These are phyloP conservation scores for Coturnix japonica DNA, from an alignment of 2,113 vertebrate species.

Conservation along the genomic window DNA sequence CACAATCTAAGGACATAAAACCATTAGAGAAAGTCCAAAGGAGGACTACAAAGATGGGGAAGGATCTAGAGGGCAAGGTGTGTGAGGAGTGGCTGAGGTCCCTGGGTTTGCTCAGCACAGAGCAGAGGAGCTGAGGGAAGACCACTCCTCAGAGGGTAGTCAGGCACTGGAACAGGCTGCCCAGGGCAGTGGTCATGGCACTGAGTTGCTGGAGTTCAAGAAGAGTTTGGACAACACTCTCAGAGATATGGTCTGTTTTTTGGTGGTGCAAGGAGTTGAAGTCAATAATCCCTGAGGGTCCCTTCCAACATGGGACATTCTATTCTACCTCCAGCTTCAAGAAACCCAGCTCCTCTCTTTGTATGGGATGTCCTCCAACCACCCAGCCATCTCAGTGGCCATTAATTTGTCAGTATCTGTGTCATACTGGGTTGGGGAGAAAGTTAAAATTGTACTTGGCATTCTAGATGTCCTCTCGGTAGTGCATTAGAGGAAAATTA, in stretches of 20 bases:
- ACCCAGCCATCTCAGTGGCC: neutral
- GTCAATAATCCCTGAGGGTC: neutral
- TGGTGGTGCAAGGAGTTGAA: neutral
- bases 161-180: neutral
- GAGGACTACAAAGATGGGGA: neutral
- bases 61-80: neutral
- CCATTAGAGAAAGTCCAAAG: neutral
- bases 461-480: neutral
- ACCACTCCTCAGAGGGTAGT: too few relatives aligned
- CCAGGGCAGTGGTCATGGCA: neutral
- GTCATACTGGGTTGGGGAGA: neutral
- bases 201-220: neutral
- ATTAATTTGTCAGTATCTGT: neutral
- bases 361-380: fast-evolving
- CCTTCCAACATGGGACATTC: neutral
- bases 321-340: neutral
- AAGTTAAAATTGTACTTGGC: neutral
- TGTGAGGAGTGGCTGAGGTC: neutral
- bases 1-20: neutral
- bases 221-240: neutral
- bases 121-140: neutral
- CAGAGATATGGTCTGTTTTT: neutral
- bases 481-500: neutral
- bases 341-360: neutral
- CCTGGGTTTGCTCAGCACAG: neutral